A percentile compares a stretch with the other conserved stretches of the same genome.
Conservation (phyloP, 35 echinoderm and acorn worm species). For the Chiridota heheva region DNA sequence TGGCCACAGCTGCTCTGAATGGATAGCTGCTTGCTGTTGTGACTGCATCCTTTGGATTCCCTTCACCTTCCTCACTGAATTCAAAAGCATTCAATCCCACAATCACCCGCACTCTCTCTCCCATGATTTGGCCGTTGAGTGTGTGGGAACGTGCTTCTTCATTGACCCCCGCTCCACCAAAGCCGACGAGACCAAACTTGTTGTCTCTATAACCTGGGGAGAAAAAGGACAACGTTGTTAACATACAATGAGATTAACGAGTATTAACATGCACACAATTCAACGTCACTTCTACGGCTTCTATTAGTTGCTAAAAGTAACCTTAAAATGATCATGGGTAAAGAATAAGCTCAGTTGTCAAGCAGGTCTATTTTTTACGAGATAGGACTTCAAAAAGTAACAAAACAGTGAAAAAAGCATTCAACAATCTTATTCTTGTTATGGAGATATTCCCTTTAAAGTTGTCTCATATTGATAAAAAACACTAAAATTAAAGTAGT, state of each 20-base stretch:
- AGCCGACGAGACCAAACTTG: constrained; percentile 69
- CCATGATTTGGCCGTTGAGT: constrained; percentile 76
- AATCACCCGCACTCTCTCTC: constrained; percentile 2
- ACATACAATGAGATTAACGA: no score
- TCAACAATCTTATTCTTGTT: no score
- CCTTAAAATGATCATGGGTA: not conserved
- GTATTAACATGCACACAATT: no score
- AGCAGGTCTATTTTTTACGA: no score
- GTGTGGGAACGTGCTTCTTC: constrained; percentile 55
- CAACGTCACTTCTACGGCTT: not conserved
- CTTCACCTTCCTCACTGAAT: constrained; percentile 67
- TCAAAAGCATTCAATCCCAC: constrained; percentile 38
- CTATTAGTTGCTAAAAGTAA: not conserved
- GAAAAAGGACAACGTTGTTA: no score
- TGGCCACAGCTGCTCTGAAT: constrained; percentile 91
- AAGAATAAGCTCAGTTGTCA: no score
- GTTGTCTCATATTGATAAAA: no score
- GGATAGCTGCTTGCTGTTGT: constrained; percentile 71
- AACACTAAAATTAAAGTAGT: no score
- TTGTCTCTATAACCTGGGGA: constrained; percentile 54
- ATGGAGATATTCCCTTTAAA: no score
- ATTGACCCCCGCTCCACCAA: constrained; percentile 67
- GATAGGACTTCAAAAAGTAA: no score
- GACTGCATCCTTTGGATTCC: constrained; percentile 74
- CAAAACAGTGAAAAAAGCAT: no score